phyloP scores from a whole-genome alignment of 2,888 invertebrate genomes.

The Dascillus cervinus region DNA sequence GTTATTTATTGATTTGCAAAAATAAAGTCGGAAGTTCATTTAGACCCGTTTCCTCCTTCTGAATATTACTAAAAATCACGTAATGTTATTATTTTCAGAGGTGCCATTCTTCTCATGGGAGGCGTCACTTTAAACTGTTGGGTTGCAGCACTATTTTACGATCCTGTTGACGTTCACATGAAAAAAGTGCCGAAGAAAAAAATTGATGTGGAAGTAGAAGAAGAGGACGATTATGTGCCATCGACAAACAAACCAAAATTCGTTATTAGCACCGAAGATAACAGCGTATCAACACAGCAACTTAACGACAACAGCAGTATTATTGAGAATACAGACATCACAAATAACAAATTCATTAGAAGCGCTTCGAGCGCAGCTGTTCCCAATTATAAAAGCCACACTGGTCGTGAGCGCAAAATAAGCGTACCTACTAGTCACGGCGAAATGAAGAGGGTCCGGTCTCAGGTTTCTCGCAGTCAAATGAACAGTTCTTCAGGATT shows the following conservation, averaged over 20 bases:
- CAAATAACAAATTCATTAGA: conserved; percentile 48
- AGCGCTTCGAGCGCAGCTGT: conserved; percentile 68
- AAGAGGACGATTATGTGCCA: conserved; percentile 37
- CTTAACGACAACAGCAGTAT: conserved; percentile 36
- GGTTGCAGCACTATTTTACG: conserved; percentile 77
- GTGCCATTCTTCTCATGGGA: conserved; percentile 73
- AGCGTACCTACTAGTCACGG: conserved; percentile 50
- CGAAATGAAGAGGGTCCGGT: conserved; percentile 33
- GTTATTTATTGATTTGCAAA: conserved; percentile 4
- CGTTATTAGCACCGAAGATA: conserved; percentile 36
- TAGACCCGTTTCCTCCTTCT: conserved; percentile 3
- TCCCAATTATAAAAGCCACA: conserved; percentile 45
- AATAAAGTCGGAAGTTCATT: conserved; percentile 18
- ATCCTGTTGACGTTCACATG: conserved; percentile 77
- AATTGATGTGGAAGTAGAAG: conserved; percentile 34
- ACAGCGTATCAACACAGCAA: conserved; percentile 33
- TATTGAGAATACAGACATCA: conserved; percentile 30
- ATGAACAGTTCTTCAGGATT: conserved; percentile 57
- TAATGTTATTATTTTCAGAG: conserved; percentile 54
- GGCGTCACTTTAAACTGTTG: conserved; percentile 76
- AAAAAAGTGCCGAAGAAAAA: conserved; percentile 49
- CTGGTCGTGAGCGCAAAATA: conserved; percentile 50
- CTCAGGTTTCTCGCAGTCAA: conserved; percentile 37
- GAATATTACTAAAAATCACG: conserved; percentile 21
- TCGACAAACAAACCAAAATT: conserved; percentile 36